Base-by-base conservation (phyloP, 2,113 vertebrate species). In the Chaetorhynchus papuensis region DNA sequence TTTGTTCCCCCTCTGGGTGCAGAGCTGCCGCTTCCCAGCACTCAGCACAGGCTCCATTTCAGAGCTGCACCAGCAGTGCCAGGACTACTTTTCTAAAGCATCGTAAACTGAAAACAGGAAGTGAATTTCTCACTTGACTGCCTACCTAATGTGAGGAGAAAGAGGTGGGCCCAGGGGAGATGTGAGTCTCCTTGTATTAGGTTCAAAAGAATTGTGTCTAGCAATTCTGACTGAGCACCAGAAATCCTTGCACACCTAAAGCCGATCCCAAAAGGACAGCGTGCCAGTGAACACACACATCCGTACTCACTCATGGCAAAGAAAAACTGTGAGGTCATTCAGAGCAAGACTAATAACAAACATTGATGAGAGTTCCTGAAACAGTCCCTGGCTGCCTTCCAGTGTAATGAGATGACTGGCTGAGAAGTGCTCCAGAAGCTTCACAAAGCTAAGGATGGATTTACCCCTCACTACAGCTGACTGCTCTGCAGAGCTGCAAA, bases 41-140 rank as follows among this genome's bases (percentile, higher is more conserved):
- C 50, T 31, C 12, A 24, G 49, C 41, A 33, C 27, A 20, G 57
- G 42, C 28, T 88, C 80, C 72, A 14, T 20, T 26, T 15, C 24
- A 50, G 21, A 85, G 42, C 66, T 4, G 0, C n/a, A 24, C 30
- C 52, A 74, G 42, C 11, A 1, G 14, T 74, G 91, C 76, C 80
- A 83, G 64, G 90, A 75, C 35, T 28, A 7, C 80, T 64, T 77
- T 45, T 79, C 71, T 91, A 30, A 47, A 59, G 49, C 10, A 2
- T 44, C 54, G 75, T 35, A 31, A 35, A 75, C 49, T 74, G 80
- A 92, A 94, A 93, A 89, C 80, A 90, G 83, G 94, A 92, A 90
- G 72, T 15, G 30, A 82, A 53, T 83, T 70, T 84, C 86, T 95
- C 60, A 56, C 83, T 91, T 90, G 69, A 87, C 89, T 94, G 86